Evolutionary conservation across 2,888 invertebrate species (phyloP).

Genomic region (Latrodectus elegans): DNA sequence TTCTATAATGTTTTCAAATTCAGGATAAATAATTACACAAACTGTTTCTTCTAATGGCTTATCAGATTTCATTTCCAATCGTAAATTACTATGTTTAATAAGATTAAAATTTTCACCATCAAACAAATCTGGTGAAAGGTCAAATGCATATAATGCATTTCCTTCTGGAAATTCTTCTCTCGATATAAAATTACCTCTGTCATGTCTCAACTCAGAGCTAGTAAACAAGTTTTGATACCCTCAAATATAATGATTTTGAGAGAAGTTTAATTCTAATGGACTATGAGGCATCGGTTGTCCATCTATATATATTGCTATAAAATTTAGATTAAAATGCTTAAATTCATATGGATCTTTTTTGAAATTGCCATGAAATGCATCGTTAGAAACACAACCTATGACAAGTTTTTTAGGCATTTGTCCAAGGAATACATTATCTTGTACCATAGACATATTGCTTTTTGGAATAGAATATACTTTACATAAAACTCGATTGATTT

Average conservation of each 20-base stretch:
- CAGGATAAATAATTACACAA: not conserved
- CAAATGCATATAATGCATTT: constrained; percentile 11
- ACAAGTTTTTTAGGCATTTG: constrained; percentile 71
- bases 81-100: constrained; percentile 22
- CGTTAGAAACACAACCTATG: constrained; percentile 5
- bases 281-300: constrained; percentile 27
- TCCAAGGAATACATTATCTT: constrained; percentile 73
- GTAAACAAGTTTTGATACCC: constrained; percentile 72
- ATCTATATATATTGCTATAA: constrained; percentile 27
- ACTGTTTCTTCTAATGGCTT: constrained; percentile 8
- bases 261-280: constrained; percentile 27
- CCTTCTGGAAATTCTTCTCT: constrained; percentile 9
- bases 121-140: constrained; percentile 64
- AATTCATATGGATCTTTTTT: constrained; percentile 17
- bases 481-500: constrained; percentile 16
- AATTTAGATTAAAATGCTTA: constrained; percentile 13
- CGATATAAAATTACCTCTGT: constrained; percentile 23
- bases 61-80: constrained; percentile 27
- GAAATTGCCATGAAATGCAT: constrained; percentile 9
- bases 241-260: constrained; percentile 30
- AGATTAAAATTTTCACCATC: constrained; percentile 16
- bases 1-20: constrained; percentile 36
- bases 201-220: constrained; percentile 62
- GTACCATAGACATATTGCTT: constrained; percentile 70
- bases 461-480: constrained; percentile 36